Base-by-base conservation (phyloP, 2,888 invertebrate genomes). In the Oegoconia quadripuncta region DNA sequence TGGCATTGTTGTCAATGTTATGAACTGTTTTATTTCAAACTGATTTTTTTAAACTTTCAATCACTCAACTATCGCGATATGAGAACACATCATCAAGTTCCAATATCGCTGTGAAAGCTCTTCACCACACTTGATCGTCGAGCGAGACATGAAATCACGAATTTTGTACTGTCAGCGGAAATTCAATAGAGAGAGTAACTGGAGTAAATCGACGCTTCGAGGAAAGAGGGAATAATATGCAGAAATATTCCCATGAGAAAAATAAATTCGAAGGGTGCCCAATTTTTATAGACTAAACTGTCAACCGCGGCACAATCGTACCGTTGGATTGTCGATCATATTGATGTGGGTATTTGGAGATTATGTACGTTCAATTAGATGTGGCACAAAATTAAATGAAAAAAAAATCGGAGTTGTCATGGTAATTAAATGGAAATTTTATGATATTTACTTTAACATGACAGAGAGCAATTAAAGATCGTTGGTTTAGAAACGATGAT, bases 161-260 rank as follows among this genome's bases (percentile, higher is more conserved):
- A 55, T 71, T 67, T 63, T 61, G 57, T 58, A 50, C 50, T 50
- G 68, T 74, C 72, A 71, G 74, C 74, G 54, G 64, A 70, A 73
- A 69, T 70, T 74, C 70, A 67, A 69, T 72, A 52, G 56, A 54
- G 59, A 51, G n/a, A n/a, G n/a, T n/a, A 63, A 64, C 62, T 64
- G 53, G 43, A 64, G 58, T 56, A 56, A 61, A 65, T 61, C 58
- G 64, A 50, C 44, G 48, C 48, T 42, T 45, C 49, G 37, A 50
- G 50, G 45, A 42, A 50, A 44, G 47, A 58, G 55, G 48, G 59
- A 63, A 69, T n/a, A n/a, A n/a, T 70, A 69, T 74, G 65, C 67
- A 70, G 66, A 72, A 63, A 44, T 46, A 41, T 37, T 32, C 39
- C 14, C 9, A 33, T 27, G 34, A 20, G 33, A 39, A 31, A 39